Evolutionary conservation across 2,113 vertebrate genomes (phyloP), one percentile per base, ranked within the genome.

Genomic region (Rhinoptilus africanus): DNA sequence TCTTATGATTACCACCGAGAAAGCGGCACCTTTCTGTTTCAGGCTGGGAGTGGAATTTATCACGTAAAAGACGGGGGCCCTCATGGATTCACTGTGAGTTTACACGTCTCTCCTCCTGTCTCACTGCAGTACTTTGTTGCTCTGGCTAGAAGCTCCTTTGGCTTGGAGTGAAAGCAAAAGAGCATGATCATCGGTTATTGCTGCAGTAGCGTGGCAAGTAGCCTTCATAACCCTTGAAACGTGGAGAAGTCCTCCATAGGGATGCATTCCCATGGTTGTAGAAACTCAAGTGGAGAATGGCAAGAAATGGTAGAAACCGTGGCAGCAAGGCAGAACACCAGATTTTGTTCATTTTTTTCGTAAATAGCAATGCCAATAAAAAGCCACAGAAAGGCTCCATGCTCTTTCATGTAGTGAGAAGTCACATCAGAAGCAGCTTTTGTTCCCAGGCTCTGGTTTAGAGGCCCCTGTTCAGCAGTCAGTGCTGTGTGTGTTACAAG

Each of bases 1-100:
- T 98, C 98, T 30, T 99, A 98, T 0, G 98, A 99, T 64, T 98
- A 98, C 88, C 98, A 99, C 84, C 97, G 85, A 21, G 97, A 97
- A 89, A 98, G 98, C 0, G 98, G 98, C 73, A 99, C 98, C 13
- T 98, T 99, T 72, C 95, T 99, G 4, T 98, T 98, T 88, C 98
- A 98, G 94, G 98, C 98, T 1, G 98, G 98, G 9, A 98, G 97
- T 47, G 97, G 97, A 47, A 98, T 99, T 92, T 99, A 98, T 48
- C 98, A 98, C 0, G 96, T 98, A 15, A 98, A 98, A 82, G 98
- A 99, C 39, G 98, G 98, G 74, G 98, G 98, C 10, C 97, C 98
- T 72, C 96, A 98, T 19, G 98, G 98, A 37, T 99, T 99, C 92
- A 99, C 98, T 15, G 98, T 98, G 91, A 98, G 98, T 97, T 94